These are phyloP conservation scores for Heliconius himera DNA, from an alignment of 1,140 invertebrate species.

Conservation along the genomic window DNA sequence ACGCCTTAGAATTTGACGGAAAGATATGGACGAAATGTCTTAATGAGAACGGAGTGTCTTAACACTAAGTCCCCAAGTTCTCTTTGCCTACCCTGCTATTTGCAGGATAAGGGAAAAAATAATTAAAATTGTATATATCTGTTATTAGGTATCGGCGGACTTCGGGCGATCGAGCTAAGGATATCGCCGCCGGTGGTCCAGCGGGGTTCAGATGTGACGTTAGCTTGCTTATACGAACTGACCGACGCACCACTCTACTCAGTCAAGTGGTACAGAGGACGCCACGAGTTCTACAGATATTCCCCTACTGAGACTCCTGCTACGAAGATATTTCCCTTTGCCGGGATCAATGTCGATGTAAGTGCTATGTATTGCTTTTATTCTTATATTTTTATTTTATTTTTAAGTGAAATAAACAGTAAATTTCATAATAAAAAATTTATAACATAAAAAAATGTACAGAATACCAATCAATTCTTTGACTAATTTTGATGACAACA, in stretches of 20 bases:
- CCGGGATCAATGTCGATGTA: slow-evolving; percentile 88
- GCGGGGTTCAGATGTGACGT: slow-evolving; percentile 68
- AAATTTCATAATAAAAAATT: no score
- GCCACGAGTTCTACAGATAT: slow-evolving; percentile 87
- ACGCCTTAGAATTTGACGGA: no score
- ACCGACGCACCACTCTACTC: slow-evolving; percentile 87
- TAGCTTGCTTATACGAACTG: slow-evolving; percentile 86
- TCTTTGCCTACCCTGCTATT: no score
- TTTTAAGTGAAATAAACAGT: background rate
- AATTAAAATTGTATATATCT: background rate
- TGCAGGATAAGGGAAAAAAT: no score
- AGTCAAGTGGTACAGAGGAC: slow-evolving; percentile 90
- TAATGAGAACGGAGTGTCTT: no score
- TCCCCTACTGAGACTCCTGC: slow-evolving; percentile 84
- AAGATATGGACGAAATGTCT: no score
- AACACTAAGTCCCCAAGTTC: no score
- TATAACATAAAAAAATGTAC: no score
- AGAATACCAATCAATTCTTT: no score
- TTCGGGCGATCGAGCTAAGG: slow-evolving; percentile 73
- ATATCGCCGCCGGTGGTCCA: slow-evolving; percentile 76
- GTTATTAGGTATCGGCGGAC: slow-evolving; percentile 69
- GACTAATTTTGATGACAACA: no score
- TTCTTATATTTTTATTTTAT: background rate
- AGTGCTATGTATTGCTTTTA: slow-evolving; percentile 71
- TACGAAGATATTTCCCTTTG: slow-evolving; percentile 86